These are phyloP conservation scores for Formica aserva DNA, from an alignment of 2,888 invertebrate genomes.

Conservation along the genomic window DNA sequence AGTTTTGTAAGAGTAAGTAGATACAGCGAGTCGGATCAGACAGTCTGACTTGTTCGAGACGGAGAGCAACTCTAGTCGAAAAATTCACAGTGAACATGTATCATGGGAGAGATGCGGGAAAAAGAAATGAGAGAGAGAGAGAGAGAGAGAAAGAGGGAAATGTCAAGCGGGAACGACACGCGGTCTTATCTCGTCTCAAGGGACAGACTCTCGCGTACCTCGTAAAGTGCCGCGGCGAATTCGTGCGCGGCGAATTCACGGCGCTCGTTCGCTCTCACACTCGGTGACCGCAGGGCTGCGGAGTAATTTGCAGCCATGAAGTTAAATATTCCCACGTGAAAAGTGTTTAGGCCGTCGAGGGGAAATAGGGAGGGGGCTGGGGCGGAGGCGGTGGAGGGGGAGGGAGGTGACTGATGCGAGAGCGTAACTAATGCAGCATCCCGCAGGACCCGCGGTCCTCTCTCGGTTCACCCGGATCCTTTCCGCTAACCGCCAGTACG, in stretches of 20 bases:
- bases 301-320: slow-evolving; percentile 74
- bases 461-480: slow-evolving; percentile 47
- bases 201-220: slow-evolving; percentile 67
- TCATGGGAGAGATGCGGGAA: slow-evolving; percentile 24
- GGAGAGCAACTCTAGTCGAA: neutral
- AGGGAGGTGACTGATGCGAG: slow-evolving; percentile 77
- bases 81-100: slow-evolving; percentile 30
- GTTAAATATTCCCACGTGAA: slow-evolving; percentile 83
- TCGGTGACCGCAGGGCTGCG: slow-evolving; percentile 66
- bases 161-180: slow-evolving; percentile 54
- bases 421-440: slow-evolving; percentile 81
- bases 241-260: slow-evolving; percentile 41
- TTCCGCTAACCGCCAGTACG: slow-evolving; percentile 28
- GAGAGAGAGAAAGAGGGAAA: slow-evolving; percentile 35
- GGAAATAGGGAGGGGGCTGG: neutral
- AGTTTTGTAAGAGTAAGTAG: neutral
- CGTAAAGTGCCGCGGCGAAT: slow-evolving; percentile 67
- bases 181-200: slow-evolving; percentile 72
- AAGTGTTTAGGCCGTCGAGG: slow-evolving; percentile 69
- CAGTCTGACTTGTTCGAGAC: neutral
- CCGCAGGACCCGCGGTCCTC: slow-evolving; percentile 70
- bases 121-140: slow-evolving; percentile 15
- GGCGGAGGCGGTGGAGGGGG: neutral
- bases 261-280: slow-evolving; percentile 15
- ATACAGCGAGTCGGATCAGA: neutral